Base-by-base conservation (phyloP, 1,140 invertebrate species). In the Luehdorfia chinensis region DNA sequence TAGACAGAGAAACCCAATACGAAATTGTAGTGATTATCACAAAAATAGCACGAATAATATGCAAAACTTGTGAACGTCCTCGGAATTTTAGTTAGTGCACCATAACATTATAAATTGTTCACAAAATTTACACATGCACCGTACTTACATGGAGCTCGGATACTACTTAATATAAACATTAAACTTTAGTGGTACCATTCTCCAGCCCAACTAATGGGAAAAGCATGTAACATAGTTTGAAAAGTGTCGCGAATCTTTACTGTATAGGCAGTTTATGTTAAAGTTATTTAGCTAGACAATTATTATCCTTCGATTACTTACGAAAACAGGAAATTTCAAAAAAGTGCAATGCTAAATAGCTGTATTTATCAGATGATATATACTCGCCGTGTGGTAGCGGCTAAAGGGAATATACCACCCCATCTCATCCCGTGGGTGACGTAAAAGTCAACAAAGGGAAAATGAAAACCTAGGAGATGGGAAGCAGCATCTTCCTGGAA, bases 131-230 rank as follows among this genome's bases (percentile, higher is more conserved):
- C 55, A 53, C 59, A 58, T 56, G 52, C 61, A 61, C 14, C 27
- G 25, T 30, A 49, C 56, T 43, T 48, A 47, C 59, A 60, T 51
- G 31, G 47, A 47, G 21, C 47, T 15, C 15, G 45, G 25, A 50
- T 39, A 58, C 58, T 65, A 66, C 54, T 73, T 75, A 67, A 69
- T 75, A 78, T 79, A 79, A 84, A 81, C 77, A 79, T 79, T 75
- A 72, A 79, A 79, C 68, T 80, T 84, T 75, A 84, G 57, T 73
- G 53, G 62, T 30, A 32, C 61, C 65, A 66, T 64, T 69, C 64
- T 50, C 46, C 47, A 55, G 41, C 39, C 52, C 54, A 67, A 63
- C 74, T 84, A 84, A 84, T 80, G 77, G 75, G 56, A 53, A 75
- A 84, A 84, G 64, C 76, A 50, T 84, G 79, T 84, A 67, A 62